These are phyloP conservation scores for Melanocharis versteri DNA, from an alignment of 2,113 vertebrate genomes.

Conservation along the genomic window DNA sequence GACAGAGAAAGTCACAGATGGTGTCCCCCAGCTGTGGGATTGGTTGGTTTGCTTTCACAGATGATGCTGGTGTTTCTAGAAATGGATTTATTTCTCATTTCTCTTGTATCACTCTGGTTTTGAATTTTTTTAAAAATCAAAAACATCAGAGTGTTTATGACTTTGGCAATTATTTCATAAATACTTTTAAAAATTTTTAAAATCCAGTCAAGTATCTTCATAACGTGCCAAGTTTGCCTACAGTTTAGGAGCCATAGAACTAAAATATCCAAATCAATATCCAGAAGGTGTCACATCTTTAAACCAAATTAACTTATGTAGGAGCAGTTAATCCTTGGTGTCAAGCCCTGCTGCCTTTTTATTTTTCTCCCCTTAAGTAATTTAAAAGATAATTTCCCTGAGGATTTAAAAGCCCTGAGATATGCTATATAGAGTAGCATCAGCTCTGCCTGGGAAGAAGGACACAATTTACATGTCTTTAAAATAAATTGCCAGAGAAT, in stretches of 20 bases:
- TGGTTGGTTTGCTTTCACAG: not conserved
- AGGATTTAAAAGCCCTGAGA: constrained; percentile 67
- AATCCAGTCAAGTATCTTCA: constrained; percentile 21
- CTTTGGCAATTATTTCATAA: constrained; percentile 14
- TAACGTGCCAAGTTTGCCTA: constrained; percentile 28
- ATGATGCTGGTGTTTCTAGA: not conserved
- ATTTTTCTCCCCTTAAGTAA: constrained; percentile 64
- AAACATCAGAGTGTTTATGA: constrained; percentile 11
- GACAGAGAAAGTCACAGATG: not conserved
- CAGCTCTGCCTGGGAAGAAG: constrained; percentile 60
- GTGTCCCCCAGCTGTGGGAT: not conserved
- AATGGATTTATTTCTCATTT: not conserved
- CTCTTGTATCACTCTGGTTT: not conserved
- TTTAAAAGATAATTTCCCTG: constrained; percentile 80
- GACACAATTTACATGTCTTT: constrained; percentile 63
- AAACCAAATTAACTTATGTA: constrained; percentile 73
- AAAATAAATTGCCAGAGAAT: constrained; percentile 64
- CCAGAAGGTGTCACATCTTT: constrained; percentile 67
- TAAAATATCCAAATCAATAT: constrained; percentile 65
- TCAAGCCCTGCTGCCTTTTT: constrained; percentile 61
- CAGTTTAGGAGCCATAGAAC: constrained; percentile 28
- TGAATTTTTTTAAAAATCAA: not conserved
- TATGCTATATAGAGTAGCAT: constrained; percentile 48
- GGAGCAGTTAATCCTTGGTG: constrained; percentile 73
- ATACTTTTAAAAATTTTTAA: constrained; percentile 45